A percentile compares a stretch with the other conserved stretches of the same genome.
Evolutionary conservation across 1,140 invertebrate species (phyloP).

Genomic region (Chironomus tepperi): DNA sequence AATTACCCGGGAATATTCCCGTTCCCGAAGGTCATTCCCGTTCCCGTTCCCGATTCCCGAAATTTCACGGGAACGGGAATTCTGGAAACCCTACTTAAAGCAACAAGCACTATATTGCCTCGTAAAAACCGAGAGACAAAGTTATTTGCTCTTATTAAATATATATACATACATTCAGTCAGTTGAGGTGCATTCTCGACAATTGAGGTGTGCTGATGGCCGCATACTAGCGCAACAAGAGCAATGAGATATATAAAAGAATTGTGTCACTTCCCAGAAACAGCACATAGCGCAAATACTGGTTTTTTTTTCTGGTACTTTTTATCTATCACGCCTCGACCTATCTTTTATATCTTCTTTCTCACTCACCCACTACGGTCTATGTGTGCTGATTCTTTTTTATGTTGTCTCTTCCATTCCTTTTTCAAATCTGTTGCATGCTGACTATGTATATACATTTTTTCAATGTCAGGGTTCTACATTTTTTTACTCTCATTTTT

Average conservation of each 20-base stretch:
- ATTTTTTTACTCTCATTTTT: neutral
- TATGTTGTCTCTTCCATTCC: neutral
- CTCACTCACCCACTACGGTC: no score
- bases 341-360: conserved; percentile 5
- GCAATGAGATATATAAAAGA: neutral
- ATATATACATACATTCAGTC: neutral
- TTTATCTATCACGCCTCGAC: conserved; percentile 5
- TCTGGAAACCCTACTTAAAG: no score
- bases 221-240: neutral
- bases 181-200: neutral
- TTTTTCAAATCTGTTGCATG: neutral
- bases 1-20: no score
- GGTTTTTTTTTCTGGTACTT: neutral
- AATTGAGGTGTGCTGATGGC: neutral
- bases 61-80: no score
- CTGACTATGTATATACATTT: neutral
- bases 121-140: neutral
- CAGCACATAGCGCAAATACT: neutral
- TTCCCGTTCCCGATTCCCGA: no score
- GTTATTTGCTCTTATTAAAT: conserved; percentile 2
- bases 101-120: neutral
- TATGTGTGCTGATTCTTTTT: no score
- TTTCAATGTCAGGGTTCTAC: neutral
- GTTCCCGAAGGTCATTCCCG: no score
- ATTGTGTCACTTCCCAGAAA: conserved; percentile 7